Evolutionary conservation across 2,797 vertebrate species (phyloP).

Genomic region (Hemibagrus guttatus): DNA sequence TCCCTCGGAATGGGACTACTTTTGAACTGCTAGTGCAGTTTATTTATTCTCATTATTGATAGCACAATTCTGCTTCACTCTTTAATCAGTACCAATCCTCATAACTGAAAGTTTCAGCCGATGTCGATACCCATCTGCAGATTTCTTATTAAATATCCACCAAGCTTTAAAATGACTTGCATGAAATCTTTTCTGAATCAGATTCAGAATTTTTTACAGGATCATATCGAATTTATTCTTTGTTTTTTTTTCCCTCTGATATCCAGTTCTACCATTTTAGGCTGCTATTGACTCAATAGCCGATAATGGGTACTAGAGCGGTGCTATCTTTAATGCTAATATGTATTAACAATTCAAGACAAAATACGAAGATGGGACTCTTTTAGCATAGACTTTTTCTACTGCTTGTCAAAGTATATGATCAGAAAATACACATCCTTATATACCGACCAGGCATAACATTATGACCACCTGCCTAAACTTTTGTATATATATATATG

Average conservation of each 20-base stretch:
- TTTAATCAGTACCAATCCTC: neutral
- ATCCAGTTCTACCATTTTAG: neutral
- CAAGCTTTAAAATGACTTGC: neutral
- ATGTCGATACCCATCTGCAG: neutral
- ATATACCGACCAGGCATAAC: no score
- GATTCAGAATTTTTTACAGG: neutral
- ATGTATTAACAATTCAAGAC: neutral
- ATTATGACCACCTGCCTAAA: no score
- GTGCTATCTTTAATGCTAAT: neutral
- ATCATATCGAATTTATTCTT: neutral
- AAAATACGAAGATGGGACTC: neutral
- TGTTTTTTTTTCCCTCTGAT: neutral
- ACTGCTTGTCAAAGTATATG: neutral
- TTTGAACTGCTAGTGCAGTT: no score
- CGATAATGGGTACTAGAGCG: neutral
- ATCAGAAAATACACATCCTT: neutral
- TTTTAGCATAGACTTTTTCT: neutral
- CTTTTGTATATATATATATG: no score
- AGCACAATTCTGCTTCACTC: neutral
- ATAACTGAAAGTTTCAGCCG: neutral
- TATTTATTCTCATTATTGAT: neutral
- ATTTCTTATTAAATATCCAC: neutral
- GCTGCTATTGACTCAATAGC: neutral
- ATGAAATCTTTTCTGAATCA: neutral
- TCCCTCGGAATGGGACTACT: neutral